Evolutionary conservation across 1,140 invertebrate species (phyloP).

Genomic region (Drosophila ficusphila): DNA sequence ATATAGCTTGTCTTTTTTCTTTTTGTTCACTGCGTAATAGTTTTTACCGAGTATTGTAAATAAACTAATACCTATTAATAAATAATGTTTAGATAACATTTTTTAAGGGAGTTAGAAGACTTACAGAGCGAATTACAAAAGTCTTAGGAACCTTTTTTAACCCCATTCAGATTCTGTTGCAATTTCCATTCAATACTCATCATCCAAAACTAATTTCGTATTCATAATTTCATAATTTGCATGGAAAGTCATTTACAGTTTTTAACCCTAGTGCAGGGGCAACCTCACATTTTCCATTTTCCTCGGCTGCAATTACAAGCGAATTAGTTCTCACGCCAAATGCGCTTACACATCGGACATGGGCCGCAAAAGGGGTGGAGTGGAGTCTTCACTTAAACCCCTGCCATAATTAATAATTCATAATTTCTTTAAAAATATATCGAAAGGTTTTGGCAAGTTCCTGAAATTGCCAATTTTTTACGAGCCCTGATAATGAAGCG

Average conservation of each 20-base stretch:
- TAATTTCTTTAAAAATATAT: slow-evolving; percentile 58
- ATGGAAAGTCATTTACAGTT: slow-evolving; percentile 45
- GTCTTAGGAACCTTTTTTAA: neutral
- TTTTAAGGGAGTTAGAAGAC: neutral
- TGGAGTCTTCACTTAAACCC: slow-evolving; percentile 21
- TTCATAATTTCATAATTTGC: slow-evolving; percentile 71
- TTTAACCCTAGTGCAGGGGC: slow-evolving; percentile 20
- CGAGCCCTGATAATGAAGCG: slow-evolving; percentile 54
- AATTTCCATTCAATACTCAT: slow-evolving; percentile 37
- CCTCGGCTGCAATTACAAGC: slow-evolving; percentile 56
- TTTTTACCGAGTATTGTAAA: slow-evolving; percentile 1
- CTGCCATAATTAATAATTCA: slow-evolving; percentile 72
- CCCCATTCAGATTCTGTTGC: neutral
- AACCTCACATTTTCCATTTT: slow-evolving; percentile 29
- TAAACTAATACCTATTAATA: neutral
- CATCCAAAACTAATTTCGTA: slow-evolving; percentile 57
- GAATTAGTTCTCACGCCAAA: slow-evolving; percentile 76
- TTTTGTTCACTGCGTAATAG: slow-evolving; percentile 12
- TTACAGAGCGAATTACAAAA: slow-evolving; percentile 13
- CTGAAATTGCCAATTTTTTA: slow-evolving; percentile 54
- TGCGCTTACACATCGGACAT: slow-evolving; percentile 52
- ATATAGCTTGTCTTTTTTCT: neutral
- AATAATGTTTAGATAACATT: neutral
- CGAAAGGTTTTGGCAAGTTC: slow-evolving; percentile 1
- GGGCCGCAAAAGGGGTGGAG: slow-evolving; percentile 10